Evolutionary conservation across 2,113 vertebrate genomes (phyloP).

Genomic region (Ellobius talpinus): DNA sequence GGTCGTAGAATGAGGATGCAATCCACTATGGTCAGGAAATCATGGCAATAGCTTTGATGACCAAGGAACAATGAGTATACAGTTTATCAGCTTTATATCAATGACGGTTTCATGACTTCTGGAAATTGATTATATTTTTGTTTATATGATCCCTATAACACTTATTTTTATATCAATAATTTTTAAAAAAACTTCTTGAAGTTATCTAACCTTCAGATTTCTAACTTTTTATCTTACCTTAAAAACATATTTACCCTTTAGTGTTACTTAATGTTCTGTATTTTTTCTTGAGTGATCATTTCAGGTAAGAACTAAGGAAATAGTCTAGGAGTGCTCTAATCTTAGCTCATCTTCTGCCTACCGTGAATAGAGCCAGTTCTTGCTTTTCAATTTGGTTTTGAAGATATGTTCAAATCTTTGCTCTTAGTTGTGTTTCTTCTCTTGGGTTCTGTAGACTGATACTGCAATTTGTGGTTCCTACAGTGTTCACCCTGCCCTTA

Average conservation of each 20-base stretch:
- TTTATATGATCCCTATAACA: background rate
- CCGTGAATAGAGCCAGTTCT: background rate
- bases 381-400: slow-evolving; percentile 19
- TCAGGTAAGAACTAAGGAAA: background rate
- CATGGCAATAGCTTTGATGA: background rate
- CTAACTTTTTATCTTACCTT: background rate
- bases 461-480: background rate
- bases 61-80: background rate
- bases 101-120: background rate
- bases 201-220: background rate
- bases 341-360: background rate
- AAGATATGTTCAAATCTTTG: too few relatives aligned
- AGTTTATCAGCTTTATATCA: background rate
- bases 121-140: background rate
- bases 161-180: slow-evolving; percentile 1
- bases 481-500: background rate
- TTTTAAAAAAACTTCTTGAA: background rate
- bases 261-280: background rate
- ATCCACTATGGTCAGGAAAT: too few relatives aligned
- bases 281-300: background rate
- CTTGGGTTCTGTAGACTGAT: background rate
- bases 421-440: background rate
- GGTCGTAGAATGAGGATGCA: background rate
- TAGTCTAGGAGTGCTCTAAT: background rate
- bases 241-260: slow-evolving; percentile 9